Evolutionary conservation across 2,888 invertebrate genomes (phyloP), one percentile per base, ranked within the genome.

Genomic region (Gibbula magus): DNA sequence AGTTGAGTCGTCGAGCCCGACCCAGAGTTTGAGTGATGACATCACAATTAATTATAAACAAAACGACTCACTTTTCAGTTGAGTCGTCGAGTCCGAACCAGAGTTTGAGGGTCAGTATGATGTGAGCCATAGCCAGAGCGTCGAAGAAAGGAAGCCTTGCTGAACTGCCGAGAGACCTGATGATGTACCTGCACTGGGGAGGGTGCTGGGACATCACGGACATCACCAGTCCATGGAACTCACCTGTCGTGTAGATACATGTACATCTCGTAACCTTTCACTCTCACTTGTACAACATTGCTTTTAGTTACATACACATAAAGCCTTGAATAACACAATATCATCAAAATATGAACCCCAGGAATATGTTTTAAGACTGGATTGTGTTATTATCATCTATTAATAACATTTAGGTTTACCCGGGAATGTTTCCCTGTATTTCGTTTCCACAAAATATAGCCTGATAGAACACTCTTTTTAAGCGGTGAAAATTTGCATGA

Each of bases 61-160:
- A 45, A 8, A 45, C 13, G 13, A 78, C 83, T 52, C 73, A 90
- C 90, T 85, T 87, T 81, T 91, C 91, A 32, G 86, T 85, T 13
- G 76, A 52, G 70, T 88, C 89, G 82, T 90, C 86, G 7, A 91
- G 79, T 10, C 88, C 89, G 80, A 90, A 85, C 32, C 88, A 75
- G 3, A 88, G 66, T 78, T 89, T 89, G 51, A 91, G 76, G 3
- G 84, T 80, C 16, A 90, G 81, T 25, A 90, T 80, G 52, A 91
- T 87, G 74, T 87, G 89, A 2, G 88, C 84, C 83, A 89, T 87
- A 73, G 89, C 89, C 0, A 86, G 70, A 22, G 82, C 80, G 61
- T 88, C 88, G 74, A 83, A 85, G 74, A 80, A 79, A 22, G 81
- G 81, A 13, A 86, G 35, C 25, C 54, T 53, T 29, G 53, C 35